Conservation (phyloP, 1,140 invertebrate species). For the Achatina immaculata region DNA sequence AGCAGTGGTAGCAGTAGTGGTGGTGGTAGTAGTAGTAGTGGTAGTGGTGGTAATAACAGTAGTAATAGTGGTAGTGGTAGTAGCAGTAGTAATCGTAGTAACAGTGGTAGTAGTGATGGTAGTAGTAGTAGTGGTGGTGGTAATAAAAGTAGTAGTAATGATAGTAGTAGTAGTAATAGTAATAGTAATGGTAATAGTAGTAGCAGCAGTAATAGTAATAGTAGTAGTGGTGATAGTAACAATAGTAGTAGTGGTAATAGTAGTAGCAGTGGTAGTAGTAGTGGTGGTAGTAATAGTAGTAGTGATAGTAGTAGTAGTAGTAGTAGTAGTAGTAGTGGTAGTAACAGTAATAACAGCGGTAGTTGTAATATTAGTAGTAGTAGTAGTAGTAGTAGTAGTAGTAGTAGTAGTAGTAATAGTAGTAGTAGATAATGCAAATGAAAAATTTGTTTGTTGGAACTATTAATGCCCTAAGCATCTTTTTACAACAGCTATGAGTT, state of each 20-base stretch:
- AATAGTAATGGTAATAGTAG: slow-evolving; percentile 12
- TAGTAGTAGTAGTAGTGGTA: slow-evolving; percentile 27
- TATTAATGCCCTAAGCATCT: no score
- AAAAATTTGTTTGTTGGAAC: no score
- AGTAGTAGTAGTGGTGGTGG: background rate
- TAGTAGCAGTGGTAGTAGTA: slow-evolving; percentile 22
- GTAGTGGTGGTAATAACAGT: slow-evolving; percentile 14
- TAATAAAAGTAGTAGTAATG: background rate
- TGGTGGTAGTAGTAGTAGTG: background rate
- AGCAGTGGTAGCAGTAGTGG: background rate
- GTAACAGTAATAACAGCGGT: background rate
- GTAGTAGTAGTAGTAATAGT: background rate
- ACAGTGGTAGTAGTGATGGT: background rate
- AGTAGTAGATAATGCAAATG: background rate
- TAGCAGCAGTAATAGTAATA: slow-evolving; percentile 25
- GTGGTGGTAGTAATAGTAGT: slow-evolving; percentile 14
- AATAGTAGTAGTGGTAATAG: slow-evolving; percentile 23
- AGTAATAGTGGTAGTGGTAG: slow-evolving; percentile 12
- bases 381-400: slow-evolving; percentile 4
- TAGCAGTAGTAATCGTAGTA: slow-evolving; percentile 5
- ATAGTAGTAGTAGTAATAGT: slow-evolving; percentile 6
- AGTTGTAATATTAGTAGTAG: background rate
- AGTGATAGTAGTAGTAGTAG: slow-evolving; percentile 22
- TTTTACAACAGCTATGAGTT: no score
- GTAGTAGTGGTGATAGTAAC: slow-evolving; percentile 1